Base-by-base conservation (phyloP, 2,888 invertebrate genomes). In the Acanthosepion esculentum region DNA sequence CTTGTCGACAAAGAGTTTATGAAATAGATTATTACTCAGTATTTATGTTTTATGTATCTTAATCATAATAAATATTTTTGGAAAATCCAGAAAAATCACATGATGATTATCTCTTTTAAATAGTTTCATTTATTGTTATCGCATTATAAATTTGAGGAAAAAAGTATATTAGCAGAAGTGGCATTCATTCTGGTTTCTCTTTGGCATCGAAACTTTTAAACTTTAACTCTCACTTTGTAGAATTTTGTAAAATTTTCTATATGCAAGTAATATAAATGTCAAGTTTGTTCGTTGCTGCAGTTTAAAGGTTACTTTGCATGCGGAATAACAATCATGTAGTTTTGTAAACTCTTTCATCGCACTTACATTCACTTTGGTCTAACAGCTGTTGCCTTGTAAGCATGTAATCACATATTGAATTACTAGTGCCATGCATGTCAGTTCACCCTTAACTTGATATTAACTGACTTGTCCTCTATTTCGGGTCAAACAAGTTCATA, bases 371-470 rank as follows among this genome's bases (percentile, higher is more conserved):
- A 78, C 78, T 78, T 78, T 78, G 15, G 12, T n/a, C 78, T 78
- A n/a, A 78, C 78, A 78, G 78, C 78, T 78, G 78, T 33, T 78
- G n/a, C 78, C 78, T n/a, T n/a, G n/a, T 33, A 33, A 12, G n/a
- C 78, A 78, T 78, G 78, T 78, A 78, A 78, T 78, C n/a, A 78
- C 78, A 15, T 78, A 33, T 78, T n/a, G 78, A 78, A 78, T 78
- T 78, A 78, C 78, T 0, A n/a, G 78, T 15, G n/a, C n/a, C 10
- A 33, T 78, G 78, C 78, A 78, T 78, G n/a, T 78, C 78, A n/a
- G 78, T 78, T 78, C 78, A 78, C n/a, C 78, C 78, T 78, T 78
- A 78, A n/a, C 78, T 78, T 78, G 78, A 78, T 78, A 78, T 78
- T 15, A 78, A 78, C 78, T 78, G n/a, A 33, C 78, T n/a, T 78